Base-by-base conservation (phyloP, 2,888 invertebrate species). In the Eugnorisma glareosa region DNA sequence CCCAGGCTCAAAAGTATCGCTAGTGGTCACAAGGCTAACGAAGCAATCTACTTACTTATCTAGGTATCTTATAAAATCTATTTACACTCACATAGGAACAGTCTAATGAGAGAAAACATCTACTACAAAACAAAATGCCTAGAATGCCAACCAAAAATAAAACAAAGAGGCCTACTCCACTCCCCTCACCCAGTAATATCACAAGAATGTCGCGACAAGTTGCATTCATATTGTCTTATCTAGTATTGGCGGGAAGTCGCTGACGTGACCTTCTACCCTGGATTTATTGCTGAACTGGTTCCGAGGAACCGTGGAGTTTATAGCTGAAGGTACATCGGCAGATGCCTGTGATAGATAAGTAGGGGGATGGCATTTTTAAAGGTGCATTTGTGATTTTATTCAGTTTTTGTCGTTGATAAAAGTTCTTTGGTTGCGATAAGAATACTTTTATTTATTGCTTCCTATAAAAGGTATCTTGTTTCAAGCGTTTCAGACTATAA, bases 181-280 rank as follows among this genome's bases (percentile, higher is more conserved):
- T 54, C 45, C 37, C 1, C 0, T 4, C 1, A 76, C 0, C 78
- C 37, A 81, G 75, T 71, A 85, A 86, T 79, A 92, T 90, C 83
- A 83, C 69, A 82, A 87, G 90, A 90, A 92, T 90, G 89, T 83
- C 84, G 69, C 80, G 85, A 88, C 87, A 82, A 85, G 86, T 86
- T 88, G 89, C 89, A 91, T 88, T 92, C 89, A 87, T 88, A 86
- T 79, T 86, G 84, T 83, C 88, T 90, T 93, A 92, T 93, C 92
- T 90, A 37, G 86, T 90, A 91, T 90, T 86, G 89, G 89, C 73
- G 90, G 91, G 91, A 92, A 93, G 89, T 89, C 45, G 74, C 61
- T 86, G 89, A 89, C 89, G 85, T 82, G 88, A 91, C 89, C 89
- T 90, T 88, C 77, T 79, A 72, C 57, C 83, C 70, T 77, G 82